phyloP scores from a whole-genome alignment of 2,113 vertebrate genomes.

The Amphilophus citrinellus region DNA sequence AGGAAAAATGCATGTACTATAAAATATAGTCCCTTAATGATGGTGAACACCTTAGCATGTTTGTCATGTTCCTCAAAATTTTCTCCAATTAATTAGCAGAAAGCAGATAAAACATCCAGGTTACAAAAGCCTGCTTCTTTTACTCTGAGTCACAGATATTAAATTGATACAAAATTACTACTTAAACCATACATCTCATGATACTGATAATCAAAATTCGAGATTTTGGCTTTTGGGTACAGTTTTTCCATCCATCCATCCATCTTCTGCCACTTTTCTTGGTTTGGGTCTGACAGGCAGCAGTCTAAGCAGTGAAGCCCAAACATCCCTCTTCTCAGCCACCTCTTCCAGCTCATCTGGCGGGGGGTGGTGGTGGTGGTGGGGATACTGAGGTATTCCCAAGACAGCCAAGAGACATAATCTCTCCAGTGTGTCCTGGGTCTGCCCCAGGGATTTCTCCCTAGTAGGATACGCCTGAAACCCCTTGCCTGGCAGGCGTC shows the following conservation, averaged over 20 bases:
- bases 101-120: background rate
- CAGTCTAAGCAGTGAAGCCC: background rate
- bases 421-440: background rate
- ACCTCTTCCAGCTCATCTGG: background rate
- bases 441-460: background rate
- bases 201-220: background rate
- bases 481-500: background rate
- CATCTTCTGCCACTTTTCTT: too few species aligned
- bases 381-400: rapidly evolving
- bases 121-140: rapidly evolving
- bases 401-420: background rate
- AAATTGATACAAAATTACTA: background rate
- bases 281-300: too few species aligned
- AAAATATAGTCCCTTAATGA: background rate
- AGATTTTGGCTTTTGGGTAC: rapidly evolving
- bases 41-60: background rate
- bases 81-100: background rate
- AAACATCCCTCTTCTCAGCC: background rate
- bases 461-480: background rate
- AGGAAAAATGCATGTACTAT: background rate
- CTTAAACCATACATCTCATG: background rate
- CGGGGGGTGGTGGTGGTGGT: too few species aligned
- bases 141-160: background rate
- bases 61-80: background rate
- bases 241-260: background rate